Percentiles rank a stretch among this genome's conserved stretches.
Evolutionary conservation across 2,888 invertebrate genomes (phyloP).

Genomic region (Andrena chrysosceles): DNA sequence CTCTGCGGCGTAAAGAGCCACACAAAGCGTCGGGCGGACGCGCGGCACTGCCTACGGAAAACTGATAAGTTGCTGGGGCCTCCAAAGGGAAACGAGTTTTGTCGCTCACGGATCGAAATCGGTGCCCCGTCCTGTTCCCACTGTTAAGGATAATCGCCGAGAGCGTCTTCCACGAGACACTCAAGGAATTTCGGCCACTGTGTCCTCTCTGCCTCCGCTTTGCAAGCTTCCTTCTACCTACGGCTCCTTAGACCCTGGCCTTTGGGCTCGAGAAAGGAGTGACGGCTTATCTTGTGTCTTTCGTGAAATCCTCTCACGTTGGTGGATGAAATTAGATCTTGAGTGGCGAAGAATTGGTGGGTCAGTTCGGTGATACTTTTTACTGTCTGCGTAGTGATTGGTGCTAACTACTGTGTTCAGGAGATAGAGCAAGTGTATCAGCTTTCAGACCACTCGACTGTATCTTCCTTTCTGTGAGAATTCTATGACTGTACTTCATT

Average conservation of each 20-base stretch:
- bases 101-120: constrained; percentile 42
- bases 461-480: not conserved
- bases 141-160: constrained; percentile 32
- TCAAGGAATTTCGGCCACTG: constrained; percentile 10
- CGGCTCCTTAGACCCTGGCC: not conserved
- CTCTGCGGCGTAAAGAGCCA: constrained; percentile 71
- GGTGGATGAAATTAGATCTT: not conserved
- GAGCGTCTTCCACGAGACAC: not conserved
- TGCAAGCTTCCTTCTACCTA: not conserved
- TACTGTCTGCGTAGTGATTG: too few species aligned
- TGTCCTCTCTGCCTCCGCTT: not conserved
- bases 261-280: too few species aligned
- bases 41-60: constrained; percentile 58
- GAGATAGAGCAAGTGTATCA: too few species aligned
- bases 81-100: constrained; percentile 52
- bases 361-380: too few species aligned
- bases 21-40: constrained; percentile 70
- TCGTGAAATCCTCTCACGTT: not conserved
- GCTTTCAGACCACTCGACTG: too few species aligned
- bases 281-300: not conserved
- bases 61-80: constrained; percentile 65
- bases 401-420: too few species aligned
- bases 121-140: constrained; percentile 3
- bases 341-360: too few species aligned
- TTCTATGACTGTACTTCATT: not conserved